phyloP scores from a whole-genome alignment of 2,797 vertebrate species.

The Cheracebus regulus region DNA sequence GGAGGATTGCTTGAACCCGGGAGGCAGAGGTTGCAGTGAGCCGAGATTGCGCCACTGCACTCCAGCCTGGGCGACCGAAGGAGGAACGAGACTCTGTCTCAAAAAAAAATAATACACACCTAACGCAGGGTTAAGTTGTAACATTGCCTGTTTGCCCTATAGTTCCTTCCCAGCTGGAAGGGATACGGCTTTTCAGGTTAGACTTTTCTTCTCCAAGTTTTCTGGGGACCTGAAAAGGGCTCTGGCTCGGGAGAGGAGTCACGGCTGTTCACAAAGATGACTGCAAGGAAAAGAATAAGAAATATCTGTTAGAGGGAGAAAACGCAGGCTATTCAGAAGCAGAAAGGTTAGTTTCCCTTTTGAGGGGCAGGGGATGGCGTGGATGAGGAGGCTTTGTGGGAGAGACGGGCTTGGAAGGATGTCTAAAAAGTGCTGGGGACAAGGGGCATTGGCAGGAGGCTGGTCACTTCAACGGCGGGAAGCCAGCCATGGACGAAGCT shows the following conservation, averaged over 20 bases:
- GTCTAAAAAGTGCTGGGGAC: neutral
- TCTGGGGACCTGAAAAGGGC: neutral
- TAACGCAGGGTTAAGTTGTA: neutral
- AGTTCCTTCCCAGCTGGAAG: neutral
- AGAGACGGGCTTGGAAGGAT: neutral
- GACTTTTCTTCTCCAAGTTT: conserved; percentile 12
- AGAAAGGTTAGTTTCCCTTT: neutral
- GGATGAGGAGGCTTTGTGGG: neutral
- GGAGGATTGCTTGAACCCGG: neutral
- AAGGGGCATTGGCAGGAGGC: neutral
- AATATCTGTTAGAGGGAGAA: neutral
- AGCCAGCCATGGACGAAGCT: neutral
- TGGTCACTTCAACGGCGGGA: neutral
- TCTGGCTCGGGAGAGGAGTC: neutral
- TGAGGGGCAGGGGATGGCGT: neutral
- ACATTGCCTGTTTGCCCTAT: neutral
- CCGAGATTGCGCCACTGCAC: too few species aligned
- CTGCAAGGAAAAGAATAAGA: neutral
- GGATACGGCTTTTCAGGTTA: neutral
- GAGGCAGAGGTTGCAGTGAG: too few species aligned
- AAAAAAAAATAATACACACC: neutral
- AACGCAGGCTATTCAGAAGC: neutral
- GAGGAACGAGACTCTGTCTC: neutral
- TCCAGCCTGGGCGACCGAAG: too few species aligned
- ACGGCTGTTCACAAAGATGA: neutral